Evolutionary conservation across 1,140 invertebrate genomes (phyloP), one percentile per base, ranked within the genome.

Genomic region (Drosophila nebulosa): DNA sequence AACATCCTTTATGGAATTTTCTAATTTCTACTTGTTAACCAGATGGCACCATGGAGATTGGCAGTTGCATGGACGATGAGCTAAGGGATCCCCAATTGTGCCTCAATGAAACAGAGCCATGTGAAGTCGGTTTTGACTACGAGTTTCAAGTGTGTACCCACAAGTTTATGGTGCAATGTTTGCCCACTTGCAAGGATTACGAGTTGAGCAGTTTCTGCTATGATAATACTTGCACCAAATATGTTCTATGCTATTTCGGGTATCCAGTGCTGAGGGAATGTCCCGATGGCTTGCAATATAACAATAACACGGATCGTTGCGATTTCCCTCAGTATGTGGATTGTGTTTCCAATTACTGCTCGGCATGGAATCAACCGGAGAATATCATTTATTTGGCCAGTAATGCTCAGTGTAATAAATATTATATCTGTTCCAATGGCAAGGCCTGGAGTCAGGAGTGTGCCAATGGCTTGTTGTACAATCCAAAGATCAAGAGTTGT

Each of bases 381-480:
- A 72, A 89, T 69, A 90, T 90, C 10, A 68, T 50, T 3, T 90
- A 78, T 52, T 14, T 90, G 21, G 4, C 58, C 7, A 90, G 89
- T 56, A 89, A 89, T 51, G 81, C 89, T 0, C 24, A 60, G 5
- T 90, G 89, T 52, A 68, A 50, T 27, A 89, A 84, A 39, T 90
- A 89, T 42, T 90, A 69, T 18, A 66, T 90, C 10, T 90, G 89
- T 16, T 67, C 83, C 22, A 60, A 90, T 53, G 89, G 89, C 14
- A 53, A 26, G 3, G 30, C 89, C 0, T 70, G 71, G 66, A 52
- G 55, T n/a, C 71, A 88, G 16, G 66, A 69, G 30, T 90, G 89
- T 39, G 7, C 85, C 1, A 59, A 51, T 10, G 89, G 89, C 0
- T 55, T 90, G 10, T 50, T 60, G 26, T 90, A 75, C 32, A 90